phyloP scores from a whole-genome alignment of 30 jellyfish, hydroid and myxozoan species.

The Catostylus mosaicus region DNA sequence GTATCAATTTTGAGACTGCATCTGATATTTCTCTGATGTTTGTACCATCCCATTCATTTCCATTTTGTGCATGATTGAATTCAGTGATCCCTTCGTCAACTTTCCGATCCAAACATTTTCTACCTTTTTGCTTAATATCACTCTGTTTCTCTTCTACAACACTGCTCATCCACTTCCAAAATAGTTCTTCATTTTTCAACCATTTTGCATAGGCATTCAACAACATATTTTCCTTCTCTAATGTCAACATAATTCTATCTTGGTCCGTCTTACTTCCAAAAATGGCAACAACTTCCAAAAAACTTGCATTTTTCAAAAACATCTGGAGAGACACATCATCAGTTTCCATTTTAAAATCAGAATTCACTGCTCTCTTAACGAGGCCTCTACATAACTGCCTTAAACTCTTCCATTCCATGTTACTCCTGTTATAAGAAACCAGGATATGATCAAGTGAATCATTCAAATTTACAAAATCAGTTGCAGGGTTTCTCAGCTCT shows the following conservation, averaged over 20 bases:
- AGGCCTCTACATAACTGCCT: background rate
- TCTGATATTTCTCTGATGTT: background rate
- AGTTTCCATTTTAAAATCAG: background rate
- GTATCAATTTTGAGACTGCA: background rate
- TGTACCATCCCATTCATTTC: no score
- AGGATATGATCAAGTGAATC: background rate
- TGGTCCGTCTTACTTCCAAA: background rate
- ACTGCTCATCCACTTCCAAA: constrained; percentile 92
- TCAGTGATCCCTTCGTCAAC: no score
- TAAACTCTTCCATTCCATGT: constrained; percentile 22
- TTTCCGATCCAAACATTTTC: no score
- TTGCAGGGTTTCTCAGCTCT: background rate
- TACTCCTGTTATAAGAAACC: background rate
- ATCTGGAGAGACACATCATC: background rate
- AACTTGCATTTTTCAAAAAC: background rate
- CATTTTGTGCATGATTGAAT: no score
- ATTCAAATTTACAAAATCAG: background rate
- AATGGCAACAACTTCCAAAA: background rate
- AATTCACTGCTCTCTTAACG: background rate
- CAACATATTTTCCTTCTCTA: constrained; percentile 35
- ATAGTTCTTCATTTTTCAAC: constrained; percentile 63
- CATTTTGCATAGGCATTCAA: constrained; percentile 47
- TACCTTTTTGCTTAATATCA: no score
- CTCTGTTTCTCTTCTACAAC: constrained; percentile 33
- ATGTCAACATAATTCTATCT: background rate